Percentiles rank a stretch among this genome's conserved stretches.
Evolutionary conservation across 2,888 invertebrate genomes (phyloP).

Genomic region (Deroplatys truncata): DNA sequence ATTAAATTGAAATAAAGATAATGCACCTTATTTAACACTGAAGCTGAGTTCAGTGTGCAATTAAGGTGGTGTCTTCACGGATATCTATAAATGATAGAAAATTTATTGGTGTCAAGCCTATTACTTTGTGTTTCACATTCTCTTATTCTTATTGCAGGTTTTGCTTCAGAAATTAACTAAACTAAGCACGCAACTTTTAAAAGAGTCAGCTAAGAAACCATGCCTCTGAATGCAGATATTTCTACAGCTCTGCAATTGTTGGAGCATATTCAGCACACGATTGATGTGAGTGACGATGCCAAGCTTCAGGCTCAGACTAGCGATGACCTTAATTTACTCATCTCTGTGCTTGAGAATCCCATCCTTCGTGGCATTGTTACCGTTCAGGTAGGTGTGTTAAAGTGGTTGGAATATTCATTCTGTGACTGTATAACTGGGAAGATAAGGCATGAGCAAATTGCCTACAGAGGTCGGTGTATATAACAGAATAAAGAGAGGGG

Average conservation of each 20-base stretch:
- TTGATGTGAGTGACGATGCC: conserved; percentile 79
- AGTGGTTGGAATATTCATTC: not conserved
- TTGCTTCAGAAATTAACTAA: not conserved
- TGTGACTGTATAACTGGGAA: too few relatives aligned
- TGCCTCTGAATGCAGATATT: conserved; percentile 55
- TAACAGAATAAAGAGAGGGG: too few relatives aligned
- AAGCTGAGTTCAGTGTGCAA: too few relatives aligned
- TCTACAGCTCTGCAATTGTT: conserved; percentile 85
- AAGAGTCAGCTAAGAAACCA: not conserved
- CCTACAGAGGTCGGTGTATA: too few relatives aligned
- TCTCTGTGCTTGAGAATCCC: conserved; percentile 80
- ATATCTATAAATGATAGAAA: too few relatives aligned
- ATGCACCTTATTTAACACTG: too few relatives aligned
- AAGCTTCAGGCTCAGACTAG: conserved; percentile 70
- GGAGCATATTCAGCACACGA: conserved; percentile 81
- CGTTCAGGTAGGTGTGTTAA: conserved; percentile 48
- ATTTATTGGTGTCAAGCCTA: too few relatives aligned
- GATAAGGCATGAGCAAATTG: too few relatives aligned
- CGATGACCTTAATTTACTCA: conserved; percentile 76
- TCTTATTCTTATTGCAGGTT: not conserved
- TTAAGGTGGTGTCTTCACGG: too few relatives aligned
- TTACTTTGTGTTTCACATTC: too few relatives aligned
- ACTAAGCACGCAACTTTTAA: not conserved
- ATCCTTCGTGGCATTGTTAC: conserved; percentile 86
- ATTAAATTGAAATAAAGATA: too few relatives aligned